Base-by-base conservation (phyloP, 2,888 invertebrate genomes). In the Aelia acuminata region DNA sequence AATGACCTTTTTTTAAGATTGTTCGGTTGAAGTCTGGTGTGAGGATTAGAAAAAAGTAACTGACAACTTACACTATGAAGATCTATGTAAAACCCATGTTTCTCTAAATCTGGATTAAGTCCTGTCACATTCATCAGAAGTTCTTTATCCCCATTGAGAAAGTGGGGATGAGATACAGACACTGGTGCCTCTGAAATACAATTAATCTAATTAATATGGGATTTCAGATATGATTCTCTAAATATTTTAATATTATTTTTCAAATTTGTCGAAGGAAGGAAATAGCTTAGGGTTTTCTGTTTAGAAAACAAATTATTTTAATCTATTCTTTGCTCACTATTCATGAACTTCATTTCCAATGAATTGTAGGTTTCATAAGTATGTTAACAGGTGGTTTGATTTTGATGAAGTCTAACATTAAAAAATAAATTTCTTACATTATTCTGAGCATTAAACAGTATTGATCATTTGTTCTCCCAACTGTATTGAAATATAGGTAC, bases 101-200 rank as follows among this genome's bases (percentile, higher is more conserved):
- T 92, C 0, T 93, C 92, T 0, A 93, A 92, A 35, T 94, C 92
- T 0, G 96, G 95, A 0, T 94, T 91, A 31, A 97, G 92, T 0
- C 96, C 96, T 0, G 94, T 93, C 26, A 96, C 92, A 0, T 93
- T 92, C 1, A 94, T 92, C 1, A 93, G 92, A 0, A 96, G 91
- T 0, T 91, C 91, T 0, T 94, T 93, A 91, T 96, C 96, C 0
- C 94, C 96, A 0, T 94, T 92, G 91, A 95, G 94, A 92, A 97
- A 96, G 91, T 97, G 96, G 0, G 97, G 97, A 90, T 95, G 95
- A 0, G 96, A 96, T 0, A 95, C 93, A 90, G 95, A 93, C 0
- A 95, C 93, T 1, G 96, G 96, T 0, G 94, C 94, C 43, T 94
- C 95, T 94, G 91, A 87, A 80, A 57, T 48, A 35, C 10, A 63